phyloP scores from a whole-genome alignment of 2,888 invertebrate genomes.

The Apamea anceps region DNA sequence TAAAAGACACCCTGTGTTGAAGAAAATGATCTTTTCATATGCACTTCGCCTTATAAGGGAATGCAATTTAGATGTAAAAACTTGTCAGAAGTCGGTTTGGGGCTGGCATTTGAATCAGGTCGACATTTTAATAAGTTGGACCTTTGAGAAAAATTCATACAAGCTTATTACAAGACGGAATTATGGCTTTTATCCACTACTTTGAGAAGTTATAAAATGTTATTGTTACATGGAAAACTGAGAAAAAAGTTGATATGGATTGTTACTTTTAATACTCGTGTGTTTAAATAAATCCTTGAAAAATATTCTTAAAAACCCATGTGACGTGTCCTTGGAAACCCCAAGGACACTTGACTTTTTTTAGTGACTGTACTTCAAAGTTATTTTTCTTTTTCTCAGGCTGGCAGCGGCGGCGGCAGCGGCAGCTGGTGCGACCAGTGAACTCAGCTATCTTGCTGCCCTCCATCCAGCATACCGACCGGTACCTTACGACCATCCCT shows the following conservation, averaged over 20 bases:
- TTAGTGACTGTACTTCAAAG: slow-evolving; percentile 2
- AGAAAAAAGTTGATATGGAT: neutral
- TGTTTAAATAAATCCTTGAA: neutral
- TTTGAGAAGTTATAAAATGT: slow-evolving; percentile 20
- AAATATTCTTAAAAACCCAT: neutral
- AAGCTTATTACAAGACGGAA: slow-evolving; percentile 39
- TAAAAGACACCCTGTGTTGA: slow-evolving; percentile 60
- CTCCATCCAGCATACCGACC: slow-evolving; percentile 90
- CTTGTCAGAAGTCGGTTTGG: slow-evolving; percentile 44
- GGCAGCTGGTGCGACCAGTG: slow-evolving; percentile 87
- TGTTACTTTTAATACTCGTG: neutral
- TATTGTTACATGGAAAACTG: slow-evolving; percentile 26
- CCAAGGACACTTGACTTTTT: neutral
- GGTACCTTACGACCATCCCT: slow-evolving; percentile 91
- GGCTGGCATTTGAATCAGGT: slow-evolving; percentile 55
- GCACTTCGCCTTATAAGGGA: slow-evolving; percentile 25
- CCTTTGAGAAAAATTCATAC: slow-evolving; percentile 37
- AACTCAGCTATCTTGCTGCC: slow-evolving; percentile 89
- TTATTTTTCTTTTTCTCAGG: slow-evolving; percentile 70
- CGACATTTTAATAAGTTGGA: slow-evolving; percentile 47
- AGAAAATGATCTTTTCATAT: slow-evolving; percentile 57
- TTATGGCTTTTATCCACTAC: slow-evolving; percentile 8
- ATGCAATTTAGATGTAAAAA: slow-evolving; percentile 56
- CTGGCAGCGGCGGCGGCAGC: slow-evolving; percentile 88
- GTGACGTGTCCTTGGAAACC: neutral